Evolutionary conservation across 2,113 vertebrate genomes (phyloP).

Genomic region (Clinocottus analis): DNA sequence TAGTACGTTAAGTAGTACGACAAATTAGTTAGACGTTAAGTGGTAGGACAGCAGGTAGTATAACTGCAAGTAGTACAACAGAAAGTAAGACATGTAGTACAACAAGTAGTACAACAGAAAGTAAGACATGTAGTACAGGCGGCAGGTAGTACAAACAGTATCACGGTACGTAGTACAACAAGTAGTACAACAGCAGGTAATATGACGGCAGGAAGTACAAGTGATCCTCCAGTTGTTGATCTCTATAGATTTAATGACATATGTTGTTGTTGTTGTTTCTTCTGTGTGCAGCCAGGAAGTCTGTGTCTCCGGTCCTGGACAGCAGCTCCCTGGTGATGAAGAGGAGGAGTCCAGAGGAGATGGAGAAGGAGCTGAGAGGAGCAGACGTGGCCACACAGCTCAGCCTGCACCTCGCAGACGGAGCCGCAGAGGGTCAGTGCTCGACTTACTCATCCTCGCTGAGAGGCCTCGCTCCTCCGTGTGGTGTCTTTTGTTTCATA

Average conservation of each 20-base stretch:
- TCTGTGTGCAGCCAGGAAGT: slow-evolving; percentile 87
- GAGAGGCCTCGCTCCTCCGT: too few relatives aligned
- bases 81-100: not conserved
- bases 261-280: too few relatives aligned
- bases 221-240: not conserved
- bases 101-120: too few relatives aligned
- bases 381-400: slow-evolving; percentile 60
- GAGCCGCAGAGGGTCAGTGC: slow-evolving; percentile 60
- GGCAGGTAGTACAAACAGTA: too few relatives aligned
- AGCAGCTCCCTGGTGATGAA: slow-evolving; percentile 82
- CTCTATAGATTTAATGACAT: not conserved
- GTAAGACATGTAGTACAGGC: not conserved
- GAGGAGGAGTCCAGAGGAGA: slow-evolving; percentile 84
- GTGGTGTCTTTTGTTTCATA: too few relatives aligned
- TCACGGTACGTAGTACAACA: too few relatives aligned
- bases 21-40: too few relatives aligned
- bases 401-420: slow-evolving; percentile 66
- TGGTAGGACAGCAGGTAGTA: too few relatives aligned
- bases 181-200: too few relatives aligned
- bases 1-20: too few relatives aligned
- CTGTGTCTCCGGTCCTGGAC: slow-evolving; percentile 84
- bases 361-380: slow-evolving; percentile 82
- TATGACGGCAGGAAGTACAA: too few relatives aligned
- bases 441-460: not conserved
- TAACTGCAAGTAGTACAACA: too few relatives aligned